These are phyloP conservation scores for Dryococelus australis DNA, from an alignment of 2,888 invertebrate species.

Conservation along the genomic window DNA sequence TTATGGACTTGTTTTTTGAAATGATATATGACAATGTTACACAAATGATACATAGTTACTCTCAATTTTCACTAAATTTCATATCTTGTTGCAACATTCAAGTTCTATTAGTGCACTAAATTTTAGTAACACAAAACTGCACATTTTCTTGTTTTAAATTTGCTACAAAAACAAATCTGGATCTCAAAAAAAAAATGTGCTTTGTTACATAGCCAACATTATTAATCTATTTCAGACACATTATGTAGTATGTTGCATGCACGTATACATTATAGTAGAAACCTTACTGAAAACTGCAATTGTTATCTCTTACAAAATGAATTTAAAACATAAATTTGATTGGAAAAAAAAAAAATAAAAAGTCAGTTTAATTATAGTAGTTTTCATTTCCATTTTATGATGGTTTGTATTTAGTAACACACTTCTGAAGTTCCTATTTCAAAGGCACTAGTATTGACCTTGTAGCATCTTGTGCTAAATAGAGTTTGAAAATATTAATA, in stretches of 20 bases:
- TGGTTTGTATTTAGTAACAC: background rate
- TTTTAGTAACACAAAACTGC: background rate
- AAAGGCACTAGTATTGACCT: background rate
- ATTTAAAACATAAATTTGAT: too few species aligned
- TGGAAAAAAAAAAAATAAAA: too few species aligned
- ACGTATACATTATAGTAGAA: too few species aligned
- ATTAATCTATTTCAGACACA: too few species aligned
- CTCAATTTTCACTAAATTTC: background rate
- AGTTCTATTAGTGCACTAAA: background rate
- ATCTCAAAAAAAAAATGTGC: too few species aligned
- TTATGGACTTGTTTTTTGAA: background rate
- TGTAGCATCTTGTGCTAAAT: background rate
- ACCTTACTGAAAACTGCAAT: too few species aligned
- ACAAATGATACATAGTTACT: background rate
- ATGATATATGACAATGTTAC: background rate
- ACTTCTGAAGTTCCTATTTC: background rate
- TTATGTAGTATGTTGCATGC: too few species aligned
- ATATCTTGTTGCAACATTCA: too few species aligned
- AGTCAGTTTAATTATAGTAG: too few species aligned
- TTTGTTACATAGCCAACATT: too few species aligned
- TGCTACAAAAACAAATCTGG: too few species aligned
- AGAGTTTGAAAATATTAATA: background rate
- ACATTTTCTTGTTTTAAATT: background rate
- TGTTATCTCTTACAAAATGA: too few species aligned
- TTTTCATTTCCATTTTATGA: background rate